Evolutionary conservation across 2,888 invertebrate species (phyloP).

Genomic region (Galeopsomyia nigrocyanea): DNA sequence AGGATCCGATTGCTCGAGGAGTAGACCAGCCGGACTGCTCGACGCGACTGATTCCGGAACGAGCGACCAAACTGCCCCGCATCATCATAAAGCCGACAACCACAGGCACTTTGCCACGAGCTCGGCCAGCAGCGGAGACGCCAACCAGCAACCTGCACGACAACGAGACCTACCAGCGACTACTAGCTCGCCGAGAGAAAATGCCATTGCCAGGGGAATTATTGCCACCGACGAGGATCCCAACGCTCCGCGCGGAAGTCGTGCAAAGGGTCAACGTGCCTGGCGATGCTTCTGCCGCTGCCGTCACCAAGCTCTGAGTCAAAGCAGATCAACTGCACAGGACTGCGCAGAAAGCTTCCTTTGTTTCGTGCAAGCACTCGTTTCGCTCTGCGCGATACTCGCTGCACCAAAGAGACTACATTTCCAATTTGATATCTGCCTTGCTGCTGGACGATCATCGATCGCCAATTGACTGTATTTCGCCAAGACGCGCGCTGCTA

Average conservation of each 20-base stretch:
- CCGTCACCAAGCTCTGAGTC: constrained; percentile 35
- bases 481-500: too few species aligned
- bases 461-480: too few species aligned
- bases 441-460: too few species aligned
- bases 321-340: not conserved
- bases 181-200: constrained; percentile 43
- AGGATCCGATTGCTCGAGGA: not conserved
- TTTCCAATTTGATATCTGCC: too few species aligned
- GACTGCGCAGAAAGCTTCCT: not conserved
- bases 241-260: constrained; percentile 7
- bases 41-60: constrained; percentile 13
- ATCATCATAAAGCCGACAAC: constrained; percentile 65
- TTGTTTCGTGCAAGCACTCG: not conserved
- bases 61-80: constrained; percentile 59
- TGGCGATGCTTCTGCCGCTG: constrained; percentile 28
- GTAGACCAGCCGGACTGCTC: constrained; percentile 37
- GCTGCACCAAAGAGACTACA: too few species aligned
- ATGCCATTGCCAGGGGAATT: constrained; percentile 37
- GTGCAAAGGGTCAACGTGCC: constrained; percentile 19
- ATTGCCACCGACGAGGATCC: not conserved
- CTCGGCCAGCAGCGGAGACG: not conserved
- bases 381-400: too few species aligned
- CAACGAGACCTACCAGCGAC: constrained; percentile 45
- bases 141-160: constrained; percentile 21
- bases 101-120: constrained; percentile 22